These are phyloP conservation scores for Parazoanthus atlanticus DNA, from an alignment of 92 coral and sea anemone species.

Conservation along the genomic window DNA sequence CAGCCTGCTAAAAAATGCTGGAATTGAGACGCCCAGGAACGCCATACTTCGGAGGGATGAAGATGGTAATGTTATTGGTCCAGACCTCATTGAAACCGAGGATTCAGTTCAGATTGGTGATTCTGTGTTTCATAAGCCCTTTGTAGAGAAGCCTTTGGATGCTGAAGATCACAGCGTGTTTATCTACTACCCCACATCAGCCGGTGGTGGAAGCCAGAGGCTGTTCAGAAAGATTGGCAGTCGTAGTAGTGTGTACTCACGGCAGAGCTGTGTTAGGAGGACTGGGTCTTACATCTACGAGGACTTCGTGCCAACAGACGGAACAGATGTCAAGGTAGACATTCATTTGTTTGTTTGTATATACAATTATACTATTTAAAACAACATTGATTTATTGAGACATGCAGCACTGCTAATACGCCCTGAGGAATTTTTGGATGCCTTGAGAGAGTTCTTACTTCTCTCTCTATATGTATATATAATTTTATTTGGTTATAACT, in stretches of 20 bases:
- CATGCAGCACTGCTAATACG: background rate
- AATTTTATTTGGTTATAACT: too few relatives aligned
- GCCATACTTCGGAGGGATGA: constrained; percentile 90
- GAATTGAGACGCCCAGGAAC: constrained; percentile 90
- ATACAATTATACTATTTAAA: too few relatives aligned
- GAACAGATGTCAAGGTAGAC: constrained; percentile 95
- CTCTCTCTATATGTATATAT: too few relatives aligned
- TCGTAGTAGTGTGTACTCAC: constrained; percentile 94
- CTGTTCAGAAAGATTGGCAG: constrained; percentile 95
- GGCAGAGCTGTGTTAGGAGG: constrained; percentile 91
- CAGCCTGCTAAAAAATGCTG: constrained; percentile 66
- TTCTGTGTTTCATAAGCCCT: constrained; percentile 90
- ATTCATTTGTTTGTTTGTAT: background rate
- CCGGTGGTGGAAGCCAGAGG: constrained; percentile 98
- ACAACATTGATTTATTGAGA: background rate
- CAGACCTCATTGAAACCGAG: constrained; percentile 82
- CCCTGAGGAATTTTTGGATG: background rate
- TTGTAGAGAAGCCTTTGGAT: constrained; percentile 94
- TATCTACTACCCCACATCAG: constrained; percentile 90
- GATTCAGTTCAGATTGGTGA: constrained; percentile 90
- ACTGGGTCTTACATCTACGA: constrained; percentile 94
- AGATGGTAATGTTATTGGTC: constrained; percentile 74
- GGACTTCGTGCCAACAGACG: constrained; percentile 97
- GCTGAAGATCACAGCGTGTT: constrained; percentile 96
- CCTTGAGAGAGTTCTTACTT: too few relatives aligned